A percentile compares a stretch with the other conserved stretches of the same genome.
These are phyloP conservation scores for Nephila pilipes DNA, from an alignment of 1,140 invertebrate genomes.

Conservation along the genomic window DNA sequence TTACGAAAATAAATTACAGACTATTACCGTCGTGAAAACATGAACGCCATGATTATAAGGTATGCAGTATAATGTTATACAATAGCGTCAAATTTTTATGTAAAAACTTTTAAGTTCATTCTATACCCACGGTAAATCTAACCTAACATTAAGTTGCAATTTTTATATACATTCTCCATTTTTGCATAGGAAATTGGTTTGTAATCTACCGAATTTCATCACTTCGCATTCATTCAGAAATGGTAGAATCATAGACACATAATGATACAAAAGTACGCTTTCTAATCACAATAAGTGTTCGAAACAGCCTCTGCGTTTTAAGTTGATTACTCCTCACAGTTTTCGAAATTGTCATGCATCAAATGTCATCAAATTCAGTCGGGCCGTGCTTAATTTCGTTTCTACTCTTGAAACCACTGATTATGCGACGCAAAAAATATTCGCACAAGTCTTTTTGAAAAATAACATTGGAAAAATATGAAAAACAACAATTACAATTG, in stretches of 20 bases:
- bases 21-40: too few relatives aligned
- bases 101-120: too few relatives aligned
- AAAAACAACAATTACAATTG: neutral
- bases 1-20: too few relatives aligned
- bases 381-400: neutral
- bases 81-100: too few relatives aligned
- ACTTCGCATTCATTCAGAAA: neutral
- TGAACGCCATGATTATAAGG: too few relatives aligned
- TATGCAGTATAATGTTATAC: too few relatives aligned
- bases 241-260: neutral
- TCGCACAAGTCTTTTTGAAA: neutral
- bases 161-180: too few relatives aligned
- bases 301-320: neutral
- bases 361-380: neutral
- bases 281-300: neutral
- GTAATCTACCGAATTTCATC: too few relatives aligned
- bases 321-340: neutral
- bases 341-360: neutral
- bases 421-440: neutral
- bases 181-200: too few relatives aligned
- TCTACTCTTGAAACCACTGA: neutral
- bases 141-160: too few relatives aligned
- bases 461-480: neutral
- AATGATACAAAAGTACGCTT: neutral
- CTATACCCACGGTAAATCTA: too few relatives aligned